These are phyloP conservation scores for Tromatobia lineatoria DNA, from an alignment of 2,888 invertebrate species.

Conservation along the genomic window DNA sequence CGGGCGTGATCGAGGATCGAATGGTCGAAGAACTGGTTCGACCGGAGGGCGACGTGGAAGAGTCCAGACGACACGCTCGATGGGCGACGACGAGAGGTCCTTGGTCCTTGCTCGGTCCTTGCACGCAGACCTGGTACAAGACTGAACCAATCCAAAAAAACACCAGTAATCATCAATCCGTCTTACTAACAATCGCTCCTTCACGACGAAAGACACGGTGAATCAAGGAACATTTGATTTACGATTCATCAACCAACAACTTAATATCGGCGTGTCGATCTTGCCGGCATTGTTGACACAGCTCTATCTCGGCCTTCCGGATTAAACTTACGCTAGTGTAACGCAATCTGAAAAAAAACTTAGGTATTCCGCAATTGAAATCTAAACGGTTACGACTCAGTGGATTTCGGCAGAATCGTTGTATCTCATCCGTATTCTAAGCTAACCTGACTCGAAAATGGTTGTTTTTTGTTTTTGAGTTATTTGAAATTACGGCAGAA, in stretches of 20 bases:
- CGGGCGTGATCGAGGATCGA: conserved; percentile 64
- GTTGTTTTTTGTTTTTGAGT: too few relatives aligned
- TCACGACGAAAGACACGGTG: not conserved
- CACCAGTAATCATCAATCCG: conserved; percentile 2
- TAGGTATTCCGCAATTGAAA: too few relatives aligned
- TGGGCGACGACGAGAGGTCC: conserved; percentile 23
- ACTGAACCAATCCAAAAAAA: conserved; percentile 8
- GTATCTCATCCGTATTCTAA: too few relatives aligned
- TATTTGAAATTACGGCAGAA: too few relatives aligned
- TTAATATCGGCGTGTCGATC: too few relatives aligned
- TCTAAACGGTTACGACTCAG: too few relatives aligned
- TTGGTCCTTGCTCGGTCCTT: conserved; percentile 15
- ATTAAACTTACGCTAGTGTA: too few relatives aligned
- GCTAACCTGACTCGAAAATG: too few relatives aligned
- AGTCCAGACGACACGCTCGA: conserved; percentile 58
- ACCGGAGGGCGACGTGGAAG: conserved; percentile 57
- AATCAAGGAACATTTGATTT: not conserved
- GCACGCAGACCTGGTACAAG: not conserved
- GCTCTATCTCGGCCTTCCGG: too few relatives aligned
- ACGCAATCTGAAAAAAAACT: too few relatives aligned
- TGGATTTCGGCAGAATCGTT: too few relatives aligned
- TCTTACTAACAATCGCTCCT: not conserved
- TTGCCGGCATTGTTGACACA: too few relatives aligned
- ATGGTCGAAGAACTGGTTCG: conserved; percentile 65
- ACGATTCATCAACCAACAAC: not conserved